Conservation (phyloP, 1,140 invertebrate genomes). For the Myzus persicae region DNA sequence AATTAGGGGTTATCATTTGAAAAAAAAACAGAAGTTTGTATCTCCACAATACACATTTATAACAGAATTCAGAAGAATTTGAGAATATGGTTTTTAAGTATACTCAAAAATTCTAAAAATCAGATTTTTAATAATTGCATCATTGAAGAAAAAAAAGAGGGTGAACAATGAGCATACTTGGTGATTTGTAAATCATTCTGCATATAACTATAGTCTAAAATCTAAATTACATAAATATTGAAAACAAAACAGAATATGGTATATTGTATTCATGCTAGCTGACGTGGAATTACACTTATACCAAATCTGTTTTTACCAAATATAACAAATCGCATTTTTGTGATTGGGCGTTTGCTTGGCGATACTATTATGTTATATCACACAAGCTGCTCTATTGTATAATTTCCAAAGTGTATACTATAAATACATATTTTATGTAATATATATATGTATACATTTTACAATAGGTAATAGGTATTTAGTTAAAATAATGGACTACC, state of each 20-base stretch:
- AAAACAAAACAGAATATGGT: not conserved
- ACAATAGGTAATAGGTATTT: not conserved
- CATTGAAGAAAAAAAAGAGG: not conserved
- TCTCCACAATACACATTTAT: not conserved
- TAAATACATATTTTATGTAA: slow-evolving; percentile 15
- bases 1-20: not conserved
- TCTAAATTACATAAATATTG: not conserved
- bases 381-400: not conserved
- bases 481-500: not conserved
- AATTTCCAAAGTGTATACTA: not conserved
- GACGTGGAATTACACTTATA: not conserved
- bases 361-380: not conserved
- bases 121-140: not conserved
- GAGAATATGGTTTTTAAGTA: not conserved
- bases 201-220: not conserved
- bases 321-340: slow-evolving; percentile 23
- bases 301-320: not conserved
- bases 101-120: not conserved
- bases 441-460: not conserved
- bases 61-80: not conserved
- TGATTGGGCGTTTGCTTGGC: slow-evolving; percentile 34
- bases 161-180: not conserved
- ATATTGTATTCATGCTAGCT: not conserved
- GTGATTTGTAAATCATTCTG: not conserved
- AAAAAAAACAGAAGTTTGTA: not conserved